A percentile compares a stretch with the other conserved stretches of the same genome.
Conservation (phyloP, 1,140 invertebrate species). For the Dysdera silvatica region DNA sequence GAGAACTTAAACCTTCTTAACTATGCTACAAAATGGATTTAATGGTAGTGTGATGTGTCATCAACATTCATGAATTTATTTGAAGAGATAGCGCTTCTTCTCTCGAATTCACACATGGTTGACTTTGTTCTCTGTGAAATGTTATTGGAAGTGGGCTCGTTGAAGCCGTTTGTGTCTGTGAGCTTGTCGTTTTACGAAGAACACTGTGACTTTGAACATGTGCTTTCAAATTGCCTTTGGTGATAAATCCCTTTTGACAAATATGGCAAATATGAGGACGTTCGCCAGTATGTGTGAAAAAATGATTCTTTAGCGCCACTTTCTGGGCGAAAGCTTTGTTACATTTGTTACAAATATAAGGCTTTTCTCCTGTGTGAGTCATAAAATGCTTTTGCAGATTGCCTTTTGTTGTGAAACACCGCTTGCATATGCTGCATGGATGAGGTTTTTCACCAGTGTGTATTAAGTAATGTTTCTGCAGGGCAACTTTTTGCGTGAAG, state of each 20-base stretch:
- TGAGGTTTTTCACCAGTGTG: conserved; percentile 31
- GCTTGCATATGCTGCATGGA: conserved; percentile 19
- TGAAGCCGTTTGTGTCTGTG: too few relatives aligned
- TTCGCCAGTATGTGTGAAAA: conserved; percentile 51
- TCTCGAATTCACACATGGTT: too few relatives aligned
- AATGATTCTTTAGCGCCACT: conserved; percentile 24
- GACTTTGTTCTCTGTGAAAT: too few relatives aligned
- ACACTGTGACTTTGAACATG: conserved; percentile 21
- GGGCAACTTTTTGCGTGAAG: conserved; percentile 21
- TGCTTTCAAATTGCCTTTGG: conserved; percentile 24
- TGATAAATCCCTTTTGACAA: conserved; percentile 52
- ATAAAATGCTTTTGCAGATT: conserved; percentile 26
- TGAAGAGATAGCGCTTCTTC: too few relatives aligned
- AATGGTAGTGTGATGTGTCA: too few relatives aligned
- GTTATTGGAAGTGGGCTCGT: too few relatives aligned
- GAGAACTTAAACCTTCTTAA: too few relatives aligned
- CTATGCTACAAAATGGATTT: too few relatives aligned
- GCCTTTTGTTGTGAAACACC: conserved; percentile 14
- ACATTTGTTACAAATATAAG: conserved; percentile 20
- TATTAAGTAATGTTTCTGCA: conserved; percentile 27
- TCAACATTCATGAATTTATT: too few relatives aligned
- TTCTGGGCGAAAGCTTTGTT: conserved; percentile 22
- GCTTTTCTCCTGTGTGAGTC: conserved; percentile 14
- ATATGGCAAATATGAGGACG: conserved; percentile 55
- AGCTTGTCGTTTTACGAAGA: too few relatives aligned